A percentile compares a stretch with the other conserved stretches of the same genome.
Evolutionary conservation across 2,888 invertebrate genomes (phyloP).

Genomic region (Metallyticus violacea): DNA sequence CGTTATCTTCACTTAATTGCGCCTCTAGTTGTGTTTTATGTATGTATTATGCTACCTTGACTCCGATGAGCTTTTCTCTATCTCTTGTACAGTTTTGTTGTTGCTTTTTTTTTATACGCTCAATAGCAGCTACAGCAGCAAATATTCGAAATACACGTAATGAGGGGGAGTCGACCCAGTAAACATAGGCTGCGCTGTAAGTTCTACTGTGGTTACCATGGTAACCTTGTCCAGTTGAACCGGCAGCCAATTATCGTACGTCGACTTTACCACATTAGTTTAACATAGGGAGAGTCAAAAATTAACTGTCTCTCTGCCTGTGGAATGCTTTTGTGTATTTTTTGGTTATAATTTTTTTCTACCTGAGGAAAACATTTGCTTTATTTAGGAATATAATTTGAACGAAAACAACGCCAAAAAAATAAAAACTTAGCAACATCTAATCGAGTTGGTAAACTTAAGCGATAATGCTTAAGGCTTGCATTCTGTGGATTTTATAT

Average conservation of each 20-base stretch:
- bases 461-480: too few species aligned
- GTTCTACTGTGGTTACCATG: neutral
- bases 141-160: neutral
- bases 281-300: neutral
- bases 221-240: neutral
- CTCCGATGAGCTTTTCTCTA: neutral
- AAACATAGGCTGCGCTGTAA: neutral
- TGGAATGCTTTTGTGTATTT: too few species aligned
- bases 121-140: neutral
- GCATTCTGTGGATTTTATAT: too few species aligned
- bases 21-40: neutral
- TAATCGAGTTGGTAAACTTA: too few species aligned
- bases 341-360: too few species aligned
- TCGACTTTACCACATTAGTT: neutral
- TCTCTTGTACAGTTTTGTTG: too few species aligned
- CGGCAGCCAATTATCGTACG: neutral
- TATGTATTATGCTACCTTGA: neutral
- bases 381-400: too few species aligned
- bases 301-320: neutral
- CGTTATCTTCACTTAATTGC: neutral
- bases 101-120: neutral
- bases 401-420: too few species aligned
- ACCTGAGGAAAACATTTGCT: too few species aligned
- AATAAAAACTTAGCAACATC: too few species aligned
- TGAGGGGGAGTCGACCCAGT: neutral